Conservation (phyloP, 2,113 vertebrate species). For the Ibidorhyncha struthersii region DNA sequence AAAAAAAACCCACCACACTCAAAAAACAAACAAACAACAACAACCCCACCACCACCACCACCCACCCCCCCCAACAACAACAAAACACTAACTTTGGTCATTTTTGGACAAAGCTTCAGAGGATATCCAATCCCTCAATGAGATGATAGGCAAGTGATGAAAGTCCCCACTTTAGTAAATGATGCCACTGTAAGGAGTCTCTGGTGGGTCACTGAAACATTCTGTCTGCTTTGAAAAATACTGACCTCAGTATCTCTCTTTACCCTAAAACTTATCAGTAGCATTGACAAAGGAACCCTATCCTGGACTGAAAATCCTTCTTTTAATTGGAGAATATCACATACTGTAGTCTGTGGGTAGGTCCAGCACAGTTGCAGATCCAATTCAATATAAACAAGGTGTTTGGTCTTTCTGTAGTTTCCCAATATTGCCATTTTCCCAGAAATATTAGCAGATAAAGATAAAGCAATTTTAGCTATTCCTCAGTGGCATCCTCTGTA, state of each 20-base stretch:
- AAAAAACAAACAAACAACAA: neutral
- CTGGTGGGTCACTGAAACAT: neutral
- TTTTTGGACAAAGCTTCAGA: neutral
- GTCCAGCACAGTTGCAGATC: neutral
- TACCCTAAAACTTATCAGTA: neutral
- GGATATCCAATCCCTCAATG: neutral
- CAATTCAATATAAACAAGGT: neutral
- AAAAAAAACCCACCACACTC: neutral
- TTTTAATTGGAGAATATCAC: neutral
- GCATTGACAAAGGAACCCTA: neutral
- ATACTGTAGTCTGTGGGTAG: neutral
- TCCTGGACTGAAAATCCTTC: neutral
- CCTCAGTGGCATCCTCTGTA: constrained; percentile 20
- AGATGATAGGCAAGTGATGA: neutral
- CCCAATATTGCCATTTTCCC: constrained; percentile 32
- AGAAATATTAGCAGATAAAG: constrained; percentile 27
- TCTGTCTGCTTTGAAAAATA: neutral
- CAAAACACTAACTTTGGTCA: neutral
- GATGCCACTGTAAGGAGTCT: neutral
- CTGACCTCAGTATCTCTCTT: neutral
- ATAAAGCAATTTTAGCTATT: constrained; percentile 50
- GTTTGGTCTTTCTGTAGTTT: constrained; percentile 14
- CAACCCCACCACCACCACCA: too few species aligned
- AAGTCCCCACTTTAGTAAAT: neutral
- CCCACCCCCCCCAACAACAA: too few species aligned